Evolutionary conservation across 2,113 vertebrate genomes (phyloP), one percentile per base, ranked within the genome.

Genomic region (Callocephalon fimbriatum): DNA sequence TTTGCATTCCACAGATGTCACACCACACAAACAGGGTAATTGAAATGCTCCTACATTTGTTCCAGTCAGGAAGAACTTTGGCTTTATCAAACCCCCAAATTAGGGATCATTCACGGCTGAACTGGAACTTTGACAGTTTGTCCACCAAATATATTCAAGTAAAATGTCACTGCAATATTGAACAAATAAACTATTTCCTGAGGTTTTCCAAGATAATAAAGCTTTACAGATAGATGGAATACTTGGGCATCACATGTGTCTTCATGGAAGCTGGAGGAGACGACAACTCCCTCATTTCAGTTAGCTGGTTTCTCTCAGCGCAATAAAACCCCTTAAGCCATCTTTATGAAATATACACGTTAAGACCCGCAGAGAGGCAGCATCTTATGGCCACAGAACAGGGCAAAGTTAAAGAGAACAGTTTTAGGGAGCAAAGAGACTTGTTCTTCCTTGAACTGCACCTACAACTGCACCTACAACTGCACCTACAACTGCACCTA

Each of bases 261-360:
- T 7, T 8, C 1, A 0, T 0, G 32, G 35, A 62, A 61, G 12
- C 29, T 73, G 13, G 45, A 40, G 35, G 15, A 56, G 5, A 27
- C 23, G 8, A 67, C 1, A 7, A 68, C 10, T 6, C 9, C 3
- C 48, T 56, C 31, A 7, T 9, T 62, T 53, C 48, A 27, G 20
- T 0, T 29, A 50, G 31, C 23, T 40, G 42, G 7, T 53, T 84
- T 48, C 42, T 6, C 31, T 5, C 8, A 32, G 54, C 6, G 7
- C 6, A 42, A 37, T 7, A 22, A 75, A 85, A 14, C 11, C 42
- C 10, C 44, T 31, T 22, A 54, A 31, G 8, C 22, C 74, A 11
- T 3, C 21, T 1, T 4, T 23, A 45, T 1, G n/a, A 44, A 54
- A 63, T 50, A 21, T 2, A 10, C 8, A 2, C 1, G 13, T 18